Percentiles rank a stretch among this genome's conserved stretches.
Conservation (phyloP, 1,140 invertebrate genomes). For the Drosophila auraria region DNA sequence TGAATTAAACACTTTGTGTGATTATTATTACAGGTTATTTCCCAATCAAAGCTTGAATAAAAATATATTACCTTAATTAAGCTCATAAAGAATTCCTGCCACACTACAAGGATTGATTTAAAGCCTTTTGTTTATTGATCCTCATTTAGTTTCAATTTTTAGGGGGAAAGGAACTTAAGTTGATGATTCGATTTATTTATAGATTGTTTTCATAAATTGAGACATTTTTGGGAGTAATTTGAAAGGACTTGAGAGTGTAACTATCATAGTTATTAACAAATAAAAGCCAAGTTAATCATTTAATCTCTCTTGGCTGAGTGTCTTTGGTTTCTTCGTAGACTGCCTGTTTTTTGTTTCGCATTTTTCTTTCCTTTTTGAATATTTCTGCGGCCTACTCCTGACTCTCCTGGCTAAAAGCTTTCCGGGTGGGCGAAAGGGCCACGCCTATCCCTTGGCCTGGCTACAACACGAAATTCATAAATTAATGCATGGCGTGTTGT, state of each 20-base stretch:
- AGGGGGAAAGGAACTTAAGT: neutral
- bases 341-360: neutral
- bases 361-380: slow-evolving; percentile 59
- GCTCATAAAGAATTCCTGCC: neutral
- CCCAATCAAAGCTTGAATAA: neutral
- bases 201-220: neutral
- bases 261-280: no score
- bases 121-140: neutral
- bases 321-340: slow-evolving; percentile 24
- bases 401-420: slow-evolving; percentile 65
- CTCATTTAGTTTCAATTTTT: neutral
- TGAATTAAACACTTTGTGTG: neutral
- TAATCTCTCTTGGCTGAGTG: neutral
- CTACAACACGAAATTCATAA: slow-evolving; percentile 71
- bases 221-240: neutral
- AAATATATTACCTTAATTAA: neutral
- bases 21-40: neutral
- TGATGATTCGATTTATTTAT: neutral
- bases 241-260: no score
- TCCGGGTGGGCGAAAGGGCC: slow-evolving; percentile 46
- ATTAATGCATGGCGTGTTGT: slow-evolving; percentile 82
- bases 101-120: neutral
- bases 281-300: no score
- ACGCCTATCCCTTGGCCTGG: slow-evolving; percentile 20
- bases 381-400: slow-evolving; percentile 45